Percentiles rank a stretch among this genome's conserved stretches.
These are phyloP conservation scores for Drosophila varians DNA, from an alignment of 1,140 invertebrate genomes.

Conservation along the genomic window DNA sequence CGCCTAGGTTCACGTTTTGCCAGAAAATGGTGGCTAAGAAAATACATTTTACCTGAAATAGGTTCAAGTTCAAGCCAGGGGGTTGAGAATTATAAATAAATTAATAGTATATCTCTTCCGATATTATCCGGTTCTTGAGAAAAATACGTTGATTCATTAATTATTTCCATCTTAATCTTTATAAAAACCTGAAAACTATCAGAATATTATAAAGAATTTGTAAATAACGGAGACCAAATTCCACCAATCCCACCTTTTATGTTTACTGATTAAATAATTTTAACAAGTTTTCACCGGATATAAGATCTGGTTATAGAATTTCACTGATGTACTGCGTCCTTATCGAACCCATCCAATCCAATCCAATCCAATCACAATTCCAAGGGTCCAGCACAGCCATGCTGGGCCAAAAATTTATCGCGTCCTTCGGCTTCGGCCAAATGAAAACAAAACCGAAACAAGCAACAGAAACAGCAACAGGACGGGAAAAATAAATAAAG, in stretches of 20 bases:
- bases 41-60: not conserved
- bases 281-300: not conserved
- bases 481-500: constrained; percentile 51
- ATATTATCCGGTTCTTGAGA: too few species aligned
- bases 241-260: too few species aligned
- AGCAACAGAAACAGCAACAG: not conserved
- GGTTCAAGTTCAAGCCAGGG: constrained; percentile 35
- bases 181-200: too few species aligned
- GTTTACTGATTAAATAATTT: too few species aligned
- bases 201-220: too few species aligned
- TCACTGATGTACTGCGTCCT: not conserved
- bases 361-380: constrained; percentile 13
- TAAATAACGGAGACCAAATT: too few species aligned
- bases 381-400: constrained; percentile 15
- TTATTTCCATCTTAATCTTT: too few species aligned
- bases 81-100: not conserved
- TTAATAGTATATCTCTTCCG: too few species aligned
- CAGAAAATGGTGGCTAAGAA: not conserved
- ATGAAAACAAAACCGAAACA: constrained; percentile 4
- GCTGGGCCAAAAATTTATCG: constrained; percentile 39
- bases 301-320: not conserved
- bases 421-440: constrained; percentile 19
- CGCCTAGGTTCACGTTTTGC: constrained; percentile 12
- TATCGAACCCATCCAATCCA: constrained; percentile 17
- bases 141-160: too few species aligned